Conservation (phyloP, 2,797 vertebrate genomes). For the Lophotriccus pileatus region DNA sequence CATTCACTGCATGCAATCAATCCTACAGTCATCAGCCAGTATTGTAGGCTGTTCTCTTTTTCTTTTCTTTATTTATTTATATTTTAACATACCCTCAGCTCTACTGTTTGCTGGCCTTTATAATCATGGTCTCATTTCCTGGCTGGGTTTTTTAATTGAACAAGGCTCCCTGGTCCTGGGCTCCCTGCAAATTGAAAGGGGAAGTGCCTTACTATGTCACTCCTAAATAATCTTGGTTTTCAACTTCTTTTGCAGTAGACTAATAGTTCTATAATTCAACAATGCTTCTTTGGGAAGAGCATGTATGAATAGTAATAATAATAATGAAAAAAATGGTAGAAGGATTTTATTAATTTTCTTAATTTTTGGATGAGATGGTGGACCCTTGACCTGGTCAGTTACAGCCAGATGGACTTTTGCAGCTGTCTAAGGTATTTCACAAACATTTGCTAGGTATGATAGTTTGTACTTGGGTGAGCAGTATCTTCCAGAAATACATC, state of each 20-base stretch:
- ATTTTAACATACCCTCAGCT: background rate
- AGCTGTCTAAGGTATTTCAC: background rate
- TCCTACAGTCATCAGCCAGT: background rate
- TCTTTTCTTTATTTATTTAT: too few species aligned
- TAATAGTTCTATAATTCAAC: background rate
- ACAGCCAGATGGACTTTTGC: background rate
- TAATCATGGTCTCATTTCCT: background rate
- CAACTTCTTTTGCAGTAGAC: background rate
- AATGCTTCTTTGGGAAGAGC: background rate
- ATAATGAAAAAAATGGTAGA: background rate
- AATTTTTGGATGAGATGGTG: background rate
- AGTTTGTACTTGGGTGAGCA: background rate
- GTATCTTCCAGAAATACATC: background rate
- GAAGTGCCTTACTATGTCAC: accelerated
- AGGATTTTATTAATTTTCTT: background rate
- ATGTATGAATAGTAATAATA: background rate
- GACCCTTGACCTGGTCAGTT: background rate
- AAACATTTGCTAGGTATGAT: background rate
- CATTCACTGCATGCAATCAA: background rate
- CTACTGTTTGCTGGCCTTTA: background rate
- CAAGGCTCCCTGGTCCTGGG: background rate
- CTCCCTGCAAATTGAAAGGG: background rate
- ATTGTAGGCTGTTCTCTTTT: accelerated
- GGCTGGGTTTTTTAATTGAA: background rate
- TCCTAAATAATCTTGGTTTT: background rate